A percentile compares a stretch with the other conserved stretches of the same genome.
Conservation (phyloP, 2,113 vertebrate genomes). For the Oreochromis niloticus region DNA sequence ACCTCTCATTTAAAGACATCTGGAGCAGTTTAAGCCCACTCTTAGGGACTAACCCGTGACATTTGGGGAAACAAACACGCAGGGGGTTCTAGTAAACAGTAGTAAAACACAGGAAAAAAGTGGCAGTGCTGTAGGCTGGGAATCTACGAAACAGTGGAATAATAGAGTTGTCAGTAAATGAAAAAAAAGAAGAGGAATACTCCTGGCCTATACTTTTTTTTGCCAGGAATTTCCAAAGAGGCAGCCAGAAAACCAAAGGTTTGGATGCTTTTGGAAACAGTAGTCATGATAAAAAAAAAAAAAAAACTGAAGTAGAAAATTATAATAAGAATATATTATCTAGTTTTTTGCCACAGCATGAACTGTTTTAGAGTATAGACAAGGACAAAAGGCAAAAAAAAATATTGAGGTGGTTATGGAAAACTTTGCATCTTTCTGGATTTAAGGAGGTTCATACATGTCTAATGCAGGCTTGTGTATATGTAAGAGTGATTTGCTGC, state of each 20-base stretch:
- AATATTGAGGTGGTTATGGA: conserved; percentile 3
- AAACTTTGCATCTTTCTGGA: neutral
- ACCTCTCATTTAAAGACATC: conserved; percentile 70
- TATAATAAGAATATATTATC: neutral
- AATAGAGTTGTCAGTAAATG: neutral
- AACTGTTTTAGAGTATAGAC: neutral
- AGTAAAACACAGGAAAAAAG: neutral
- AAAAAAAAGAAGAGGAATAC: neutral
- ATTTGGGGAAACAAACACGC: conserved; percentile 54
- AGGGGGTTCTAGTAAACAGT: conserved; percentile 40
- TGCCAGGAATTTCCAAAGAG: neutral
- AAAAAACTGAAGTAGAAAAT: neutral
- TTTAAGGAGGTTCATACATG: conserved; percentile 1
- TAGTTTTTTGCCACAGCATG: neutral
- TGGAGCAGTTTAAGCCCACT: conserved; percentile 65
- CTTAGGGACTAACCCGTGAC: conserved; percentile 48
- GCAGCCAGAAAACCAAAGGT: neutral
- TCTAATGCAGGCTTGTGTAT: neutral
- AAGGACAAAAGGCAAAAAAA: neutral
- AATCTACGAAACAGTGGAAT: neutral
- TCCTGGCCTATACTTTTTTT: neutral
- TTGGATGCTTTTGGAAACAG: conserved; percentile 9
- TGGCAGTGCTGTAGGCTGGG: neutral
- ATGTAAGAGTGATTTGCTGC: neutral
- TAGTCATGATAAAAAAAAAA: neutral